Base-by-base conservation (phyloP, 1,140 invertebrate species). In the Hermatobates lingyangjiaoensis region DNA sequence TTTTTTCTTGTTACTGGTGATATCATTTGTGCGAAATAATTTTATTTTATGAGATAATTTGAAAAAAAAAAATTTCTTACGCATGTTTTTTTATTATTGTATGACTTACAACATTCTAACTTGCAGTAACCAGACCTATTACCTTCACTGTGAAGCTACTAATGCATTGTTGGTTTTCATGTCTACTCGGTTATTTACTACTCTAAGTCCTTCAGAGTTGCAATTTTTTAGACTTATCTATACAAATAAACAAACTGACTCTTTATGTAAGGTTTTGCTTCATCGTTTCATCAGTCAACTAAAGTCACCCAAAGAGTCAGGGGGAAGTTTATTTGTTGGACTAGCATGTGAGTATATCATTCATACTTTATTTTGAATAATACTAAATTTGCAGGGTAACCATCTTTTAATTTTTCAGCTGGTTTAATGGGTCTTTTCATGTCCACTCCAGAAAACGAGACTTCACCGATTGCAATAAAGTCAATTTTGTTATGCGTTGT, bases 401-500 rank as follows among this genome's bases (percentile, higher is more conserved):
- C n/a, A n/a, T n/a, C 48, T 27, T 52, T 52, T 53, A 49, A 38
- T 57, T 56, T 70, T 66, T 60, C 66, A 85, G 82, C 83, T 58
- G 86, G 84, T 57, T 66, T 97, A 15, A 91, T 90, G 80, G 77
- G 75, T 61, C 76, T 81, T 15, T 69, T 84, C 48, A 79, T 78
- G 18, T 68, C 81, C 57, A 72, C 64, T 50, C 61, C 62, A 38
- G 64, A 66, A 55, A 65, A 64, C 27, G 71, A 69, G 56, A 67
- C 64, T 46, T 57, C 48, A 53, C 79, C 87, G 20, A 70, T 93
- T 56, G 86, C 88, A 51, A 86, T 84, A 69, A 88, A 94, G 66
- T 87, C 87, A 58, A 73, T 92, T 38, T 67, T 96, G 44, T 70
- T 97, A 25, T 67, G 94, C 39, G 69, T 97, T 49, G 79, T 92